Conservation (phyloP, 2,113 vertebrate genomes). For the Malurus alboscapulatus region DNA sequence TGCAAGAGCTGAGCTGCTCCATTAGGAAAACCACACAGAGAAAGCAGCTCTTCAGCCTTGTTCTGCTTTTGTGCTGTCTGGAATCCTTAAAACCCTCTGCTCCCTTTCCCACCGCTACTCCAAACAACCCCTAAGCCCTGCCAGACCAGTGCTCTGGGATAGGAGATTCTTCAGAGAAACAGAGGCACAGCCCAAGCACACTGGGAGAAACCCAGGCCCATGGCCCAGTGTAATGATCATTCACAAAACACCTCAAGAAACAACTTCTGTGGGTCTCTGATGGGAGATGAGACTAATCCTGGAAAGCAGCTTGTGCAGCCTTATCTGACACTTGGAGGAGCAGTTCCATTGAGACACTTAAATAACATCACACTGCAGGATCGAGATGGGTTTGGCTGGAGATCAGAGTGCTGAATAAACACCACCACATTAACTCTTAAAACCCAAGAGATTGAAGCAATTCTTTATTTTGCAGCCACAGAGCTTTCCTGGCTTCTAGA, state of each 20-base stretch:
- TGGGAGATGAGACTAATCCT: background rate
- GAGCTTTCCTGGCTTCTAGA: background rate
- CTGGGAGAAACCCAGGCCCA: background rate
- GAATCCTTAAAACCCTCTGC: background rate
- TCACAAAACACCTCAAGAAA: background rate
- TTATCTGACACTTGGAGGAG: background rate
- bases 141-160: background rate
- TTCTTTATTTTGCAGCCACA: slow-evolving; percentile 1
- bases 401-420: background rate
- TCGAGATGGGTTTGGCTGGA: background rate
- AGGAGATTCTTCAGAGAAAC: background rate
- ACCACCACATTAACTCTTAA: background rate
- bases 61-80: background rate
- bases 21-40: background rate
- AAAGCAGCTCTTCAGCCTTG: background rate
- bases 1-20: background rate
- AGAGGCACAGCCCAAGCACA: background rate
- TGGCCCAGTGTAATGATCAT: background rate
- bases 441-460: background rate
- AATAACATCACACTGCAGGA: background rate
- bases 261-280: background rate
- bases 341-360: background rate
- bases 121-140: background rate
- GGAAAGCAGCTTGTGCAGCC: background rate
- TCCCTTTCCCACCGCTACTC: background rate